phyloP scores from a whole-genome alignment of 2,113 vertebrate species.

The Pogona vitticeps region DNA sequence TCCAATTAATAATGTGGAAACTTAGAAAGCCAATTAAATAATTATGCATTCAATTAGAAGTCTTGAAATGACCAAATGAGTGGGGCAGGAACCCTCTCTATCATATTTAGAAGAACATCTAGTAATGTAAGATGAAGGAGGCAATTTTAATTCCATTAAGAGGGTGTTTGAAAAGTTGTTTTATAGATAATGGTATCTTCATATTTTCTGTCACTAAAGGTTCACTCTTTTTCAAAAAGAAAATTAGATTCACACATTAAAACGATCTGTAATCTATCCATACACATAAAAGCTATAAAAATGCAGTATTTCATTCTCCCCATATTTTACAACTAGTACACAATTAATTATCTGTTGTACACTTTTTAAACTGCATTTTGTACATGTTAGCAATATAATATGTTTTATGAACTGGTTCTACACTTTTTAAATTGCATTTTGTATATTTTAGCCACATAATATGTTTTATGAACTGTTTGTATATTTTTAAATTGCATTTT shows the following conservation, averaged over 20 bases:
- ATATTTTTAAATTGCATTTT: too few relatives aligned
- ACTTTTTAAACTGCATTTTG: too few relatives aligned
- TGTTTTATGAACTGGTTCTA: too few relatives aligned
- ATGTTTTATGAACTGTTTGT: too few relatives aligned
- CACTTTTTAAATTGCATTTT: too few relatives aligned
- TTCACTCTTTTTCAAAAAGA: neutral
- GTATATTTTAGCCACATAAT: too few relatives aligned
- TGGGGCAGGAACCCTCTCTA: neutral
- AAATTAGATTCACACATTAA: neutral
- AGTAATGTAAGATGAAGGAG: constrained; percentile 6
- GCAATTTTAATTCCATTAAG: neutral
- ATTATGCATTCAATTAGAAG: constrained; percentile 4
- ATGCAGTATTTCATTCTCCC: too few relatives aligned
- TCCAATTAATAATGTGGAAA: constrained; percentile 1
- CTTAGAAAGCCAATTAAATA: neutral
- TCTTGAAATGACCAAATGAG: neutral
- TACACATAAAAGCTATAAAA: too few relatives aligned
- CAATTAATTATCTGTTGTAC: too few relatives aligned
- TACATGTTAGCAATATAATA: too few relatives aligned
- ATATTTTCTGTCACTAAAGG: neutral
- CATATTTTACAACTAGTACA: too few relatives aligned
- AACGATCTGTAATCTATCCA: neutral
- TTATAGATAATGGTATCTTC: neutral
- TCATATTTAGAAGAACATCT: neutral
- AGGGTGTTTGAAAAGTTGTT: neutral